Base-by-base conservation (phyloP, 2,113 vertebrate species). In the Epinephelus fuscoguttatus region DNA sequence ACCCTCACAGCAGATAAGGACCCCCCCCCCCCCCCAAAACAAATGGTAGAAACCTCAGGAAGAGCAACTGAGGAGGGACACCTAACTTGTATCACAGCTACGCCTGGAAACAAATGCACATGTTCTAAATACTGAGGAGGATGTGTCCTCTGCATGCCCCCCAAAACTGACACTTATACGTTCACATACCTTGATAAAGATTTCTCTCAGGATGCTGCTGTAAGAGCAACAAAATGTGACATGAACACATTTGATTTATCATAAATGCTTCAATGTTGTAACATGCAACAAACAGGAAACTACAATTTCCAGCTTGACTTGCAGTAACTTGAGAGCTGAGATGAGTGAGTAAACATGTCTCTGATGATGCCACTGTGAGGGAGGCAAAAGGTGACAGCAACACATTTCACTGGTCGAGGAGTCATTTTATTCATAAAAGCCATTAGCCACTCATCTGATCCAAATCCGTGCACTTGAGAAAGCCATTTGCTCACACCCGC, bases 401-500 rank as follows among this genome's bases (percentile, higher is more conserved):
- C 56, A 75, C 69, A 49, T 68, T 77, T 56, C 45, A 74, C 63
- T 76, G 60, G 27, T 66, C 18, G 7, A n/a, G 15, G 52, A 81
- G 77, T 90, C 59, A 69, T 87, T 88, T 84, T 84, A 87, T 85
- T 84, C 78, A 89, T 87, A 78, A 78, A 76, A 76, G 27, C 78
- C 75, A 84, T 84, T 81, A 83, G 45, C 78, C 64, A 70, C 86
- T 37, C 82, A 82, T 86, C 77, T 73, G 75, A 83, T 81, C 70
- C 82, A 73, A 72, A 83, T 70, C 77, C 21, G 3, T 84, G 81
- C 61, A 70, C 74, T 80, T 47, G 47, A 81, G 75, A 78, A 88
- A 89, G 81, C 61, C 64, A 91, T 91, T 92, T 88, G 76, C 84
- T 85, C 59, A 14, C 84, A 78, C 63, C 78, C 85, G 4, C 87